Evolutionary conservation across 2,113 vertebrate genomes (phyloP).

Genomic region (Hypanus sabinus): DNA sequence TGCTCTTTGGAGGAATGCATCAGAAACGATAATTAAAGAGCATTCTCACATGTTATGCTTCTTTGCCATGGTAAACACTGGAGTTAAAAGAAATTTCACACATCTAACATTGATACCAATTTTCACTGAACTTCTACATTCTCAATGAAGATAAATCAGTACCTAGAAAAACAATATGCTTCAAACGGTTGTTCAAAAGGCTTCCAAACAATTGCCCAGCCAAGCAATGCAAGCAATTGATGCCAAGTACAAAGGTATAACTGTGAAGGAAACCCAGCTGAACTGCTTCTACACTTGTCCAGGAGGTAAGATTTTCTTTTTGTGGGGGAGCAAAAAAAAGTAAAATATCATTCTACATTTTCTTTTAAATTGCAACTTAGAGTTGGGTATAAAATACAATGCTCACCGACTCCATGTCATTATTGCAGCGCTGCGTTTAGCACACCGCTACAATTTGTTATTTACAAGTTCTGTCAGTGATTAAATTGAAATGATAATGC

Average conservation of each 20-base stretch:
- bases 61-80: background rate
- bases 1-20: background rate
- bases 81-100: background rate
- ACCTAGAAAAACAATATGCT: constrained; percentile 52
- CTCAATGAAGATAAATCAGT: background rate
- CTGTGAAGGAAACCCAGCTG: constrained; percentile 78
- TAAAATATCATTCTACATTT: background rate
- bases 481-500: background rate
- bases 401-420: too few species aligned
- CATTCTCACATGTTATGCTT: background rate
- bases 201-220: background rate
- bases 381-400: background rate
- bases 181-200: constrained; percentile 53
- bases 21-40: background rate
- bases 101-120: background rate
- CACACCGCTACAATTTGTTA: too few species aligned
- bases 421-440: too few species aligned
- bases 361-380: background rate
- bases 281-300: constrained; percentile 71
- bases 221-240: constrained; percentile 45
- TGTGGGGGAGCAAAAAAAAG: too few species aligned
- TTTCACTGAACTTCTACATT: background rate
- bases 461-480: background rate
- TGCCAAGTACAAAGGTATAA: constrained; percentile 70
- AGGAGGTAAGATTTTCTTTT: constrained; percentile 73